Base-by-base conservation (phyloP, 2,888 invertebrate genomes). In the Fragum whitleyi region DNA sequence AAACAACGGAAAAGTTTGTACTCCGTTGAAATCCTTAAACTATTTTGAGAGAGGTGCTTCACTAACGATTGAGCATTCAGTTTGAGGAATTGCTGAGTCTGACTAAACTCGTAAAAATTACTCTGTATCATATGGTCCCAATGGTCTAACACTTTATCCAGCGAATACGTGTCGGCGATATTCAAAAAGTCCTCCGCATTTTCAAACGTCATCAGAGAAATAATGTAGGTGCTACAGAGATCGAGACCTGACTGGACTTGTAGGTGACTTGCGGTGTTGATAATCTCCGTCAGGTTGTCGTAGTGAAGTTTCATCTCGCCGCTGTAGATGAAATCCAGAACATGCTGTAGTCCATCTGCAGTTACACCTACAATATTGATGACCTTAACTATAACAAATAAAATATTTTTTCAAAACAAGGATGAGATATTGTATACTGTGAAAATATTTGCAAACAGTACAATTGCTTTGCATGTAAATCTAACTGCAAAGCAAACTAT, bases 291-390 rank as follows among this genome's bases (percentile, higher is more conserved):
- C 47, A 93, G 87, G 79, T 92, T 93, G 68, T 92, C 92, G n/a
- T 88, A 87, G 53, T 90, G 88, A 11, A 93, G 85, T 0, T 87
- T 87, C 88, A 93, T 88, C 73, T 91, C 90, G 19, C 93, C 93
- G 67, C 91, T 92, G 89, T 93, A 93, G 39, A 93, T 91, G 79
- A 93, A 93, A 74, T 93, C 92, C 2, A 93, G 88, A 28, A 93
- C 90, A 71, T 90, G 89, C 79, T 91, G 90, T 19, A 92, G 85
- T 32, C 91, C 89, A 14, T 88, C 86, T 6, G 90, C 90, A 6
- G 90, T 89, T 5, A 92, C 87, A 21, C 91, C 83, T 83, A 69
- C 26, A n/a, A 47, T 9, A 36, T 36, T n/a, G n/a, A n/a, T n/a
- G n/a, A n/a, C n/a, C n/a, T n/a, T n/a, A n/a, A n/a, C n/a, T n/a